Conservation (phyloP, 1,140 invertebrate species). For the Himalopsyche phryganea region DNA sequence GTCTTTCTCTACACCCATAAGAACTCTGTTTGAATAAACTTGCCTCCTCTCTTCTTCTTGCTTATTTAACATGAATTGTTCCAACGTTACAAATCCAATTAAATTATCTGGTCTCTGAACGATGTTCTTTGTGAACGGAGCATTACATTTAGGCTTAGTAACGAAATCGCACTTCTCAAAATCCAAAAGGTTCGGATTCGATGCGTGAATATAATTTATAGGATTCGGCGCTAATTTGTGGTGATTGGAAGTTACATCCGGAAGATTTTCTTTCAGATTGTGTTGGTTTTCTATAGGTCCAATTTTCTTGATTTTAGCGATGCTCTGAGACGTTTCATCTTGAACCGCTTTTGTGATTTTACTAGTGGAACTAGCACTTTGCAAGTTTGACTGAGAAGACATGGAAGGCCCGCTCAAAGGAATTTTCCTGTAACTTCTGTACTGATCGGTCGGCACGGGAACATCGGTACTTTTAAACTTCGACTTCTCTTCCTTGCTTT, state of each 20-base stretch:
- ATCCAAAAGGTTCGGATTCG: constrained; percentile 63
- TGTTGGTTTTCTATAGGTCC: constrained; percentile 18
- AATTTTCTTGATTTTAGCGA: constrained; percentile 33
- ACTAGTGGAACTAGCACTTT: not conserved
- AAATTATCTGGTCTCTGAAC: constrained; percentile 37
- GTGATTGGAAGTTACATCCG: constrained; percentile 33
- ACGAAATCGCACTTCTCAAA: constrained; percentile 50
- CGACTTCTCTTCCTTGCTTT: constrained; percentile 38
- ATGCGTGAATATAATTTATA: constrained; percentile 61
- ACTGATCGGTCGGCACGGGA: constrained; percentile 74
- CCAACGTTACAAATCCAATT: constrained; percentile 55
- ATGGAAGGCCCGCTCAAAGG: constrained; percentile 29
- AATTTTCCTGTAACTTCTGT: constrained; percentile 68
- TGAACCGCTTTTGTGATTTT: constrained; percentile 3
- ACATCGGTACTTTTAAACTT: constrained; percentile 56
- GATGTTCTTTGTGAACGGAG: constrained; percentile 35
- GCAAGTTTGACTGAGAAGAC: not conserved
- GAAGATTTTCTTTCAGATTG: constrained; percentile 24
- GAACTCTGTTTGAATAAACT: constrained; percentile 54
- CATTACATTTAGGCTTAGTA: constrained; percentile 37
- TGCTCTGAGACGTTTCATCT: constrained; percentile 21
- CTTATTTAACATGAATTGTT: constrained; percentile 71
- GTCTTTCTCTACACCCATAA: constrained; percentile 46
- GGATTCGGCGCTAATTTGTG: constrained; percentile 47
- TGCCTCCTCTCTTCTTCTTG: constrained; percentile 66